Evolutionary conservation across 2,888 invertebrate species (phyloP), one percentile per base, ranked within the genome.

Genomic region (Rapana venosa): DNA sequence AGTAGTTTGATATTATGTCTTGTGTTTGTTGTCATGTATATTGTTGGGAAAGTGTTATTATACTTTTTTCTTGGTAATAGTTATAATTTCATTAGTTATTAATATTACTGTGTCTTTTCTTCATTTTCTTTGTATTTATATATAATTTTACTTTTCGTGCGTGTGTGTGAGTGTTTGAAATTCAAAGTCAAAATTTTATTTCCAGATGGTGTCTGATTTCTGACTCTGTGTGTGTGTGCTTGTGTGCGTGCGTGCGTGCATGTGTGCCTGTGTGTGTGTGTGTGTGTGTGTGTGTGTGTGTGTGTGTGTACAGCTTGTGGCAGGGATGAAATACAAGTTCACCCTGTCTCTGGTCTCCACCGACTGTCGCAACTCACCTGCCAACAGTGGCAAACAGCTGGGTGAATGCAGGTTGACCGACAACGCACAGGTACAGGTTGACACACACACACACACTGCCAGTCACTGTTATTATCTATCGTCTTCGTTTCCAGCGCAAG

Each of bases 251-350:
- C 8, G 47, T 47, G 47, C n/a, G 35, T 81, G 81, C 35, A 35
- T 81, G 81, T 81, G 35, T 81, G 35, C 20, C 32, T 81, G 13
- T 35, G 35, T 77, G 77, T 30, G 47, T 86, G 86, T 86, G 58
- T 58, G 61, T 58, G 86, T n/a, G 30, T 61, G 13, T 85, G 85
- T 85, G 0, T 47, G 47, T 30, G 47, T 83, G 83, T 35, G 83
- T 36, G 83, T 83, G 35, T 79, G 35, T 35, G 1, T 13, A 6
- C 83, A 94, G 94, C 91, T 94, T 87, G 93, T 94, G 17, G 90
- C 92, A 88, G 94, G 94, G 13, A 89, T 92, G 87, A 92, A 90
- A 22, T 94, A 93, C 90, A 91, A 86, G 0, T 91, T 94, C 85
- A 91, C 90, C 22, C 81, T 94, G n/a, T 58, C 66, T 6, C 86